phyloP scores from a whole-genome alignment of 2,888 invertebrate genomes.

The Uropetala carovei region DNA sequence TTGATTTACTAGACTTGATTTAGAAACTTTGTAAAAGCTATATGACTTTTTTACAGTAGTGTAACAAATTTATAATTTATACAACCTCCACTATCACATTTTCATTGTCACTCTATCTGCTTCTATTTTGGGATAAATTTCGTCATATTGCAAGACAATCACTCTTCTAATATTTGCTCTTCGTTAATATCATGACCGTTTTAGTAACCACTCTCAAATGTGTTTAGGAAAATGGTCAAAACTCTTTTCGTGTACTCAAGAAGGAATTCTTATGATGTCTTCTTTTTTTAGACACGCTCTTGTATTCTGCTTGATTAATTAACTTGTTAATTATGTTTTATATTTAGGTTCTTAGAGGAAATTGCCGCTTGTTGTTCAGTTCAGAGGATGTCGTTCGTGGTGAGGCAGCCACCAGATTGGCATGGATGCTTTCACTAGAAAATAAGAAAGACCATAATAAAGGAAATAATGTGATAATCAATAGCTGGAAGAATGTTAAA shows the following conservation, averaged over 20 bases:
- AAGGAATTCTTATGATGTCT: not conserved
- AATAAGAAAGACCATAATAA: not conserved
- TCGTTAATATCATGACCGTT: too few relatives aligned
- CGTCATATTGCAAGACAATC: too few relatives aligned
- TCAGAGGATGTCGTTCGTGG: constrained; percentile 74
- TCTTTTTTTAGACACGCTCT: not conserved
- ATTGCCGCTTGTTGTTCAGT: constrained; percentile 76
- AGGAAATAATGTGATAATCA: not conserved
- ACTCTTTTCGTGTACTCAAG: not conserved
- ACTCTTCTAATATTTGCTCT: too few relatives aligned
- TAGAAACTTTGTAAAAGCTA: too few relatives aligned
- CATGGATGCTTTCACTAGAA: constrained; percentile 77
- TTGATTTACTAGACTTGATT: too few relatives aligned
- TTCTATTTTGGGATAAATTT: too few relatives aligned
- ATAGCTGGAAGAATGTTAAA: not conserved
- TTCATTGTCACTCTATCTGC: too few relatives aligned
- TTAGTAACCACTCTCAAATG: too few relatives aligned
- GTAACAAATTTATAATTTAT: too few relatives aligned
- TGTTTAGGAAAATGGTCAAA: too few relatives aligned
- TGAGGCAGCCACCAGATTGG: constrained; percentile 77
- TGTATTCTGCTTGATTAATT: not conserved
- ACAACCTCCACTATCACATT: too few relatives aligned
- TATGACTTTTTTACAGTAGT: too few relatives aligned
- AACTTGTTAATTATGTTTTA: constrained; percentile 19
- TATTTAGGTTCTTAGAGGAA: constrained; percentile 75